A percentile compares a stretch with the other conserved stretches of the same genome.
phyloP scores from a whole-genome alignment of 2,113 vertebrate species.

The Isichthys henryi region DNA sequence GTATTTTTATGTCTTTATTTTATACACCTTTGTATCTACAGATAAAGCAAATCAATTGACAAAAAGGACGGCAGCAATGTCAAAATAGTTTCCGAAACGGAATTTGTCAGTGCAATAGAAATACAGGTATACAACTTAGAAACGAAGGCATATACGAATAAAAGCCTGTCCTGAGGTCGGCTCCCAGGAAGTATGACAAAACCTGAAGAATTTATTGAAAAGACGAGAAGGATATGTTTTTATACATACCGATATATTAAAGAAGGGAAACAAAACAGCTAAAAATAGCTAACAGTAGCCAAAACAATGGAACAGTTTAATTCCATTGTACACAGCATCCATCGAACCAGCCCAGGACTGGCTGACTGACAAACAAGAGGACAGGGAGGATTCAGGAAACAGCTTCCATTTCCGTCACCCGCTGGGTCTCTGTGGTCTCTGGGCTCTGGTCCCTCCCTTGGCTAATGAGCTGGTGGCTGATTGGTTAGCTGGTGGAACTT shows the following conservation, averaged over 20 bases:
- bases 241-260: neutral
- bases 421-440: neutral
- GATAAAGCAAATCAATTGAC: neutral
- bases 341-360: neutral
- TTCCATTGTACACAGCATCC: slow-evolving; percentile 7
- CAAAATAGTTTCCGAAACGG: neutral
- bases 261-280: slow-evolving; percentile 3
- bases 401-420: neutral
- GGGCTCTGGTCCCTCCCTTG: neutral
- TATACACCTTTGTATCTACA: neutral
- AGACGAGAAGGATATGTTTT: neutral
- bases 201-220: slow-evolving; percentile 10
- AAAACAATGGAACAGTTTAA: neutral
- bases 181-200: neutral
- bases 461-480: slow-evolving; percentile 24
- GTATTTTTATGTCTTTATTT: neutral
- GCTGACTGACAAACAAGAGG: neutral
- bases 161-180: neutral
- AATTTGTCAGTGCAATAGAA: neutral
- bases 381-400: slow-evolving; percentile 6
- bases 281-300: neutral
- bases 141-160: neutral
- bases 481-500: neutral
- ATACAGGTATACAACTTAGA: neutral
- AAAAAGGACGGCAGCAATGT: neutral